These are phyloP conservation scores for Ceuthmochares aereus DNA, from an alignment of 2,113 vertebrate genomes.

Conservation along the genomic window DNA sequence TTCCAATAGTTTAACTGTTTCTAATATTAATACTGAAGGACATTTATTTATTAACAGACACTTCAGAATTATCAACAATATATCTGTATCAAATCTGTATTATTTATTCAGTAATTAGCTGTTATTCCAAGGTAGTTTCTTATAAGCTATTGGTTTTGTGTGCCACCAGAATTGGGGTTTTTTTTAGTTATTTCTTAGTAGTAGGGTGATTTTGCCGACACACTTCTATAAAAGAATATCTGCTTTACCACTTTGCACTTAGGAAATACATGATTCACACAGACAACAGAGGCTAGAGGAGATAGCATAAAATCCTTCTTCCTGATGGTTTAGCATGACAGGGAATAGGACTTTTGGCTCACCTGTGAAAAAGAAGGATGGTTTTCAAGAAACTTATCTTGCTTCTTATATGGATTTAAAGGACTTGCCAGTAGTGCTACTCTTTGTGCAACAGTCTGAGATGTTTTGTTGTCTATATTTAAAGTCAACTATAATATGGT, in stretches of 20 bases:
- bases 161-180: background rate
- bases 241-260: background rate
- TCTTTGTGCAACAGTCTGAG: background rate
- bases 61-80: background rate
- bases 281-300: background rate
- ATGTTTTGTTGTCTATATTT: background rate
- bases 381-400: background rate
- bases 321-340: background rate
- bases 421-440: background rate
- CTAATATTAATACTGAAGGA: background rate
- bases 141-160: background rate
- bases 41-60: background rate
- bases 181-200: background rate
- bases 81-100: background rate
- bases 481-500: background rate
- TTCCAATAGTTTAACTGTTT: background rate
- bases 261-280: accelerated
- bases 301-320: background rate
- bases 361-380: background rate
- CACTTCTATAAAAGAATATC: background rate
- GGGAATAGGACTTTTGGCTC: background rate
- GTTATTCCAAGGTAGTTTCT: background rate
- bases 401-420: background rate
- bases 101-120: background rate
- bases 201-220: background rate